phyloP scores from a whole-genome alignment of 2,113 vertebrate species.

The Alectura lathami region DNA sequence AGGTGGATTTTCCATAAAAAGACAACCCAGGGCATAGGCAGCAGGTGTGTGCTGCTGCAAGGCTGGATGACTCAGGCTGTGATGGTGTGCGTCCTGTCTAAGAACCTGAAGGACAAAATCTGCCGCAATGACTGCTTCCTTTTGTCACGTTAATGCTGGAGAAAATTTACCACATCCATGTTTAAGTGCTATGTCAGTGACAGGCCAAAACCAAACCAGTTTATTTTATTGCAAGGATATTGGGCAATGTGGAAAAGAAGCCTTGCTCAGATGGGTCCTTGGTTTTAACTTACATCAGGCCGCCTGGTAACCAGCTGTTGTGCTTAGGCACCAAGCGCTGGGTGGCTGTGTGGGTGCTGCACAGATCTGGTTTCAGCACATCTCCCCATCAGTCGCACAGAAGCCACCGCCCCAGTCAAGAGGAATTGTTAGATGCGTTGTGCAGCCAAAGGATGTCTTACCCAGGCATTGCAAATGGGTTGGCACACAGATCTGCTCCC shows the following conservation, averaged over 20 bases:
- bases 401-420: not conserved
- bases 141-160: not conserved
- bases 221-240: not conserved
- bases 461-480: not conserved
- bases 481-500: not conserved
- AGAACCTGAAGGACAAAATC: slow-evolving; percentile 33
- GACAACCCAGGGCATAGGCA: not conserved
- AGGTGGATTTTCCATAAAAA: not conserved
- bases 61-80: slow-evolving; percentile 10
- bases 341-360: not conserved
- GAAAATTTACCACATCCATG: not conserved
- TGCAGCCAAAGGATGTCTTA: not conserved
- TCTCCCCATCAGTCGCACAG: not conserved
- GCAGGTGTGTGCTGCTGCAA: not conserved
- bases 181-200: not conserved
- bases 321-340: not conserved
- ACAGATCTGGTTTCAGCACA: not conserved
- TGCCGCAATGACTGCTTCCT: not conserved
- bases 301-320: not conserved
- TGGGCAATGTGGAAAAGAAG: not conserved
- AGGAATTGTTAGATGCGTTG: not conserved
- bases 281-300: not conserved
- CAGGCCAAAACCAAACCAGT: not conserved
- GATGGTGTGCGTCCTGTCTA: not conserved
- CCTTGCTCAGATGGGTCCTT: not conserved